phyloP scores from a whole-genome alignment of 1,140 invertebrate species.

The Bathynomus jamesi region DNA sequence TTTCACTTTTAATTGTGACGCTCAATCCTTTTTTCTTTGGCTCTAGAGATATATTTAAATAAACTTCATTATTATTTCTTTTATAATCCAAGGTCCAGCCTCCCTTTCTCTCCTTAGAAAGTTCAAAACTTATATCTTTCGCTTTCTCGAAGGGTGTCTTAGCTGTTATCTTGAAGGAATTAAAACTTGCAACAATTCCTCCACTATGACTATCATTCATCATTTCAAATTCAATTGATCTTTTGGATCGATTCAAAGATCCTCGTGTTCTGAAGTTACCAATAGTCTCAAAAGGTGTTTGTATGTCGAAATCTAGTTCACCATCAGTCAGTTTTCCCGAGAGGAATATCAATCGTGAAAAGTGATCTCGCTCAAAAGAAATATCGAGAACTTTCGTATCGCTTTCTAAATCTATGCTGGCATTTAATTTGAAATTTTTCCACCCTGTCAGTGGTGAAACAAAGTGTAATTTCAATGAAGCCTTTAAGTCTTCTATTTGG shows the following conservation, averaged over 20 bases:
- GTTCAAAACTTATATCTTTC: slow-evolving; percentile 11
- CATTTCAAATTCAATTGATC: slow-evolving; percentile 27
- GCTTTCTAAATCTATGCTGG: slow-evolving; percentile 12
- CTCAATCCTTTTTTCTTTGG: not conserved
- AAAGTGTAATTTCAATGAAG: slow-evolving; percentile 6
- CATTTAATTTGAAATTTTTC: slow-evolving; percentile 14
- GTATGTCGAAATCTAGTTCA: slow-evolving; percentile 17
- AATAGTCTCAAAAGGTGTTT: slow-evolving; percentile 20
- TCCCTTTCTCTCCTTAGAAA: slow-evolving; percentile 11
- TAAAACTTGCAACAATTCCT: slow-evolving; percentile 25
- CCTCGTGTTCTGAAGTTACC: slow-evolving; percentile 17
- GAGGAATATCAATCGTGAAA: slow-evolving; percentile 17
- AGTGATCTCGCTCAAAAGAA: slow-evolving; percentile 13
- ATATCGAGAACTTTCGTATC: slow-evolving; percentile 24
- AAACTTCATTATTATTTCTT: slow-evolving; percentile 21
- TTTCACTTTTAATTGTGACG: slow-evolving; percentile 20
- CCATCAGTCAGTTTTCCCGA: slow-evolving; percentile 25
- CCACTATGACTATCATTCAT: slow-evolving; percentile 25
- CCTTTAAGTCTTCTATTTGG: slow-evolving; percentile 13
- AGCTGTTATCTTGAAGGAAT: slow-evolving; percentile 14
- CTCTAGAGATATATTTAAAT: slow-evolving; percentile 1
- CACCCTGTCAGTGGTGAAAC: slow-evolving; percentile 16
- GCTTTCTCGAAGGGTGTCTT: slow-evolving; percentile 22
- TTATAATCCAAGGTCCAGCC: slow-evolving; percentile 14
- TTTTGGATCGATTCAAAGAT: slow-evolving; percentile 17